These are phyloP conservation scores for Pantherophis alleghaniensis DNA, from an alignment of 2,797 vertebrate species.

Conservation along the genomic window DNA sequence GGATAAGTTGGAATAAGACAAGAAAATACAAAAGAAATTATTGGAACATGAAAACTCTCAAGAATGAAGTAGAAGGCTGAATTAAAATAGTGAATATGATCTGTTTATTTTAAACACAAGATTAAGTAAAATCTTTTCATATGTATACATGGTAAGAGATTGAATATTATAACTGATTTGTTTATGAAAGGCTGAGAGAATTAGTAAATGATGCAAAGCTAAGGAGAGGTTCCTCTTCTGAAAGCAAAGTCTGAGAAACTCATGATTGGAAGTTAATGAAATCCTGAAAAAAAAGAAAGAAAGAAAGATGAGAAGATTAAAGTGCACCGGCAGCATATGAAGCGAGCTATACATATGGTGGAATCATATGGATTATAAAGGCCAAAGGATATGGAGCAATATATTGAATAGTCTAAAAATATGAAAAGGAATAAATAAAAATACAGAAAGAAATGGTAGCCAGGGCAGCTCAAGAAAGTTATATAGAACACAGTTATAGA, in stretches of 20 bases:
- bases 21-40: background rate
- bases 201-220: background rate
- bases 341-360: background rate
- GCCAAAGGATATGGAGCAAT: background rate
- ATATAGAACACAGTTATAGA: background rate
- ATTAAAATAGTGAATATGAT: background rate
- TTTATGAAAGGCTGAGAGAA: background rate
- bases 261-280: background rate
- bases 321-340: background rate
- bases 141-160: background rate
- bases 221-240: background rate
- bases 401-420: background rate
- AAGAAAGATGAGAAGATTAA: background rate
- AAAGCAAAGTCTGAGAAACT: background rate
- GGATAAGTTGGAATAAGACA: background rate
- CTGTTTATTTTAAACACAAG: background rate
- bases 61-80: background rate
- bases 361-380: background rate
- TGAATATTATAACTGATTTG: background rate
- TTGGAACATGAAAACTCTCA: background rate
- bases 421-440: background rate
- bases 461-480: background rate
- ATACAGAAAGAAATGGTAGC: background rate
- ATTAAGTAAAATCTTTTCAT: background rate
- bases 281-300: background rate